Evolutionary conservation across 2,797 vertebrate genomes (phyloP).

Genomic region (Rhinella marina): DNA sequence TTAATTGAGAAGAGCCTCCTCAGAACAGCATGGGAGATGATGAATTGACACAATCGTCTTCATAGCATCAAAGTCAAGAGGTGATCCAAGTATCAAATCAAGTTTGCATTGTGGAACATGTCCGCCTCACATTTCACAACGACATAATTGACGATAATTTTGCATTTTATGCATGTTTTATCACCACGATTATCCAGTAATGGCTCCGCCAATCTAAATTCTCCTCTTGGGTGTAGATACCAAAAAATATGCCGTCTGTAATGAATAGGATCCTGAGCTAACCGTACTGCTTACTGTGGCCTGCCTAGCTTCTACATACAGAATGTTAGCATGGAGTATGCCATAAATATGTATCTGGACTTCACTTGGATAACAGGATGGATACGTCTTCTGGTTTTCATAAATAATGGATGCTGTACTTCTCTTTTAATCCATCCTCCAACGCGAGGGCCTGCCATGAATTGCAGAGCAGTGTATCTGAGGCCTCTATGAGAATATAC

Average conservation of each 20-base stretch:
- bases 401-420: neutral
- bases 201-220: neutral
- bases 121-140: no score
- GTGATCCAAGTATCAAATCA: neutral
- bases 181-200: neutral
- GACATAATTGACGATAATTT: neutral
- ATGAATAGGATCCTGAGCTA: neutral
- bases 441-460: neutral
- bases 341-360: neutral
- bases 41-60: no score
- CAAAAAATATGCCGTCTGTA: neutral
- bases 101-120: neutral
- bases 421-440: slow-evolving; percentile 7
- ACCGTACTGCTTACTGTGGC: neutral
- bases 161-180: neutral
- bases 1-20: no score
- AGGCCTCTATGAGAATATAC: neutral
- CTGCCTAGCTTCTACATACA: neutral
- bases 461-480: neutral
- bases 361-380: neutral
- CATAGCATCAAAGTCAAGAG: no score
- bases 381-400: neutral
- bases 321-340: neutral
- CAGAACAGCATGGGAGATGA: no score
- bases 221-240: neutral